phyloP scores from a whole-genome alignment of 2,888 invertebrate species.

The Odontocolon sp. region DNA sequence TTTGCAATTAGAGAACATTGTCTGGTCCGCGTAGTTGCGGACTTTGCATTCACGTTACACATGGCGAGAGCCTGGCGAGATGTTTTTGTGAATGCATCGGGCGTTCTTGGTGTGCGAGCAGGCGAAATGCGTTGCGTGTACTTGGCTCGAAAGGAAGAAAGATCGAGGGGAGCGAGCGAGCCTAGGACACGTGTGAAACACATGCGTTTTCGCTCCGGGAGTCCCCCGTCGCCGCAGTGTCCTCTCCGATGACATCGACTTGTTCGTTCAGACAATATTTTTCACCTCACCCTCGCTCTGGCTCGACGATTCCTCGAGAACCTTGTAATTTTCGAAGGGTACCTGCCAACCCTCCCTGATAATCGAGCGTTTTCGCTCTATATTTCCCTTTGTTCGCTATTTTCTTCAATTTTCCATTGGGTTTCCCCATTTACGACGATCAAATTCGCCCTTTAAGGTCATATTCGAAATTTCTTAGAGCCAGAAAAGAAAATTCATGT shows the following conservation, averaged over 20 bases:
- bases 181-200: slow-evolving; percentile 68
- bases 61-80: slow-evolving; percentile 53
- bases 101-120: slow-evolving; percentile 40
- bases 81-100: slow-evolving; percentile 57
- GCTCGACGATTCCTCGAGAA: slow-evolving; percentile 40
- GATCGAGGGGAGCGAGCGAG: slow-evolving; percentile 11
- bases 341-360: slow-evolving; percentile 50
- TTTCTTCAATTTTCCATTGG: background rate
- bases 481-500: too few relatives aligned
- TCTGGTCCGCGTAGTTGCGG: too few relatives aligned
- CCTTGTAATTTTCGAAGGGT: slow-evolving; percentile 56
- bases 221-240: slow-evolving; percentile 58
- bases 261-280: slow-evolving; percentile 37
- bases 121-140: slow-evolving; percentile 28
- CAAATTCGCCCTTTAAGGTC: background rate
- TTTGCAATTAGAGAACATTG: slow-evolving; percentile 63
- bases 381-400: slow-evolving; percentile 1
- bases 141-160: background rate
- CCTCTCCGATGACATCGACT: slow-evolving; percentile 24
- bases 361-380: background rate
- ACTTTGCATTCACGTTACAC: too few relatives aligned
- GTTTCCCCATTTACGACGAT: background rate
- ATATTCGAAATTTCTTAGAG: background rate
- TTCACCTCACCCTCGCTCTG: slow-evolving; percentile 32
- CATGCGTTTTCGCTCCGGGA: slow-evolving; percentile 70